phyloP scores from a whole-genome alignment of 2,113 vertebrate genomes.

The Lycaon pictus region DNA sequence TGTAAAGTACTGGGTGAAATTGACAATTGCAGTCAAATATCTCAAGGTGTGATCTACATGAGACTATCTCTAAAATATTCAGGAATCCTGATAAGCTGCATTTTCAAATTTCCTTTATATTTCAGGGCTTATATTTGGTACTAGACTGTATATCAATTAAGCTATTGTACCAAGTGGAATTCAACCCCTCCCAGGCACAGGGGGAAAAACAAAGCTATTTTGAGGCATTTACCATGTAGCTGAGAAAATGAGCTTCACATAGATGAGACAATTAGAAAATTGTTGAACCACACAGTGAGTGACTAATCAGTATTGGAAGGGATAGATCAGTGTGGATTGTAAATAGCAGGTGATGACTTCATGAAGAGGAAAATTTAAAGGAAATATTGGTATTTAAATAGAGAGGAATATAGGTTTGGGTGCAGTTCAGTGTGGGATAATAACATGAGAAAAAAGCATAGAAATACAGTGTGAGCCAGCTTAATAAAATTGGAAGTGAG shows the following conservation, averaged over 20 bases:
- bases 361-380: conserved; percentile 11
- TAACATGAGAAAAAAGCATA: neutral
- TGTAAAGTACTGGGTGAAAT: conserved; percentile 52
- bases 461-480: neutral
- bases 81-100: conserved; percentile 21
- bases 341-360: conserved; percentile 37
- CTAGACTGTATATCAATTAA: conserved; percentile 35
- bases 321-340: conserved; percentile 41
- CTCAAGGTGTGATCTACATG: neutral
- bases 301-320: conserved; percentile 37
- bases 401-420: neutral
- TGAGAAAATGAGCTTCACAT: conserved; percentile 21
- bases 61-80: conserved; percentile 39
- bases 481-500: neutral
- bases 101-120: conserved; percentile 56
- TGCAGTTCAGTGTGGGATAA: neutral
- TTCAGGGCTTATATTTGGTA: neutral
- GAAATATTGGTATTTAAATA: neutral
- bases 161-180: neutral
- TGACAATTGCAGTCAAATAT: conserved; percentile 55
- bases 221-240: conserved; percentile 36
- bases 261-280: conserved; percentile 65
- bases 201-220: conserved; percentile 51
- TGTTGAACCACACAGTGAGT: conserved; percentile 53
- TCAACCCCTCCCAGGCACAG: neutral